Percentiles rank a stretch among this genome's conserved stretches.
These are phyloP conservation scores for Panthera uncia DNA, from an alignment of 2,113 vertebrate species.

Conservation along the genomic window DNA sequence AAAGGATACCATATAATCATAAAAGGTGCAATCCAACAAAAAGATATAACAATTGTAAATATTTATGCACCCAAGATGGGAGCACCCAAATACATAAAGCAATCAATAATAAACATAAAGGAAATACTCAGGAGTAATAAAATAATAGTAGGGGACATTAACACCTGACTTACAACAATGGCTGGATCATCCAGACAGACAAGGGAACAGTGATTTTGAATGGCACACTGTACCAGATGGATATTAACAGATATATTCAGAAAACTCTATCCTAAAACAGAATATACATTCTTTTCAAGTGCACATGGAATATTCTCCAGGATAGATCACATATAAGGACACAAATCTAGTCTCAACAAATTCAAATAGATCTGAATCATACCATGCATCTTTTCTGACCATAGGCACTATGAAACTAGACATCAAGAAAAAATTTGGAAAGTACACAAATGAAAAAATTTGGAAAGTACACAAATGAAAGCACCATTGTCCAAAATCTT, in stretches of 20 bases:
- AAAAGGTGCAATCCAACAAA: background rate
- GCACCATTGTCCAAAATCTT: background rate
- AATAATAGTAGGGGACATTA: background rate
- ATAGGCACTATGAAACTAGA: background rate
- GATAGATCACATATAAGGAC: background rate
- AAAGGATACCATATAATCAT: background rate
- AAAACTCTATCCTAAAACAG: background rate
- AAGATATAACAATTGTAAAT: background rate
- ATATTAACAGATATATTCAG: background rate
- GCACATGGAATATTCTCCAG: background rate
- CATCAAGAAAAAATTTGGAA: background rate
- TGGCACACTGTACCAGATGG: background rate
- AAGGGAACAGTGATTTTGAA: background rate
- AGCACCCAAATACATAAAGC: background rate
- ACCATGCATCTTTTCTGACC: background rate
- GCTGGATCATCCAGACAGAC: background rate
- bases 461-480: background rate
- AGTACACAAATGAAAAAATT: background rate
- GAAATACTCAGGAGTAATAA: background rate
- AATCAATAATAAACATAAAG: background rate
- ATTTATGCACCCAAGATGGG: background rate
- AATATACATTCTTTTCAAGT: background rate
- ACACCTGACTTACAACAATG: background rate
- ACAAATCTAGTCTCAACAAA: background rate
- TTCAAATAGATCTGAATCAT: background rate